Percentiles rank a stretch among this genome's conserved stretches.
phyloP scores from a whole-genome alignment of 2,797 vertebrate species.

The Rhincodon typus region DNA sequence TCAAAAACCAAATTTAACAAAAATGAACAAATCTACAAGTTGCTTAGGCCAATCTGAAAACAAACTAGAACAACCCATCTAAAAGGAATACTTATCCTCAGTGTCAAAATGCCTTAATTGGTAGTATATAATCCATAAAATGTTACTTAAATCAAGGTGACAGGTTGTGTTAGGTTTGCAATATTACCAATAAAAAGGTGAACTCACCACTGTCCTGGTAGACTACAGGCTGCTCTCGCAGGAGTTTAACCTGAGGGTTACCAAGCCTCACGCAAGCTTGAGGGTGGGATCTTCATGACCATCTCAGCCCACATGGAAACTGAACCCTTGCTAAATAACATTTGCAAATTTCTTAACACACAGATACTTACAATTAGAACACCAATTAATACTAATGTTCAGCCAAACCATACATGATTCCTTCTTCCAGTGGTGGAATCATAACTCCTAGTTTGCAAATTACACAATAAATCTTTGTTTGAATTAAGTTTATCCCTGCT shows the following conservation, averaged over 20 bases:
- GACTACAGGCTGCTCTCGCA: too few species aligned
- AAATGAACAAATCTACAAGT: neutral
- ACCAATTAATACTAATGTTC: neutral
- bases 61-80: neutral
- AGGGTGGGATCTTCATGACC: too few species aligned
- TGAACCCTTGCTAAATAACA: neutral
- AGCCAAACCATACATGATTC: neutral
- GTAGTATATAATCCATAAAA: neutral
- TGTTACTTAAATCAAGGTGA: neutral
- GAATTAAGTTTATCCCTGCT: neutral
- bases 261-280: too few species aligned
- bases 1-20: too few species aligned
- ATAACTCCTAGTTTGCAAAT: neutral
- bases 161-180: neutral
- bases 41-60: neutral
- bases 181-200: neutral
- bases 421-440: neutral
- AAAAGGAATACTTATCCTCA: neutral
- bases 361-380: neutral
- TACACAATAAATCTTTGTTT: neutral
- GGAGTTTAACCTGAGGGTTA: too few species aligned
- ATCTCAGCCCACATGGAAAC: too few species aligned
- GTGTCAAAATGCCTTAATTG: neutral
- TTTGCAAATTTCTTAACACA: neutral
- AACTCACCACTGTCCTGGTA: neutral